Conservation (phyloP, 2,113 vertebrate species). For the Cranoglanis bouderius region DNA sequence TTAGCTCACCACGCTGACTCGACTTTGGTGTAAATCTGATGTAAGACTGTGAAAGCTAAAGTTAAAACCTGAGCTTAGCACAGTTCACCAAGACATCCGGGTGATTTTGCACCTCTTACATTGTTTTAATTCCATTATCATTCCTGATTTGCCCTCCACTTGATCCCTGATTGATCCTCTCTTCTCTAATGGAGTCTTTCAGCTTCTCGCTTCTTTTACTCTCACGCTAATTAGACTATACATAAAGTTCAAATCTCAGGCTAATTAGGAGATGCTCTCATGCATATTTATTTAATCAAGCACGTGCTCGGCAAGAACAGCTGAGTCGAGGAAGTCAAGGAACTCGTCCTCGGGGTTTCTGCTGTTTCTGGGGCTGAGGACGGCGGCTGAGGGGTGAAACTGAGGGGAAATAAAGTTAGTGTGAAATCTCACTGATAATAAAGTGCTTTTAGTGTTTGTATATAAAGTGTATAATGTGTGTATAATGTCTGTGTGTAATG, state of each 20-base stretch:
- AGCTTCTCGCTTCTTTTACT: constrained; percentile 23
- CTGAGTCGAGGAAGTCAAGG: not conserved
- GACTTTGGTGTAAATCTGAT: not conserved
- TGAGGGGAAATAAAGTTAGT: not conserved
- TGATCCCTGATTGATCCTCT: constrained; percentile 32
- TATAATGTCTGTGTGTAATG: not conserved
- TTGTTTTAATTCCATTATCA: constrained; percentile 11
- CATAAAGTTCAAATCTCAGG: constrained; percentile 48
- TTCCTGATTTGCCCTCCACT: constrained; percentile 7
- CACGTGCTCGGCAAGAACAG: not conserved
- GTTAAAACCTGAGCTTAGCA: not conserved
- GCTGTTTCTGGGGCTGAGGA: not conserved
- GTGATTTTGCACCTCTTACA: not conserved
- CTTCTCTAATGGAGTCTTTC: constrained; percentile 29
- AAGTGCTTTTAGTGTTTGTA: not conserved
- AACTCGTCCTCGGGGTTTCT: not conserved
- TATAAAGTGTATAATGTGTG: not conserved
- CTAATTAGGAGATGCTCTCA: constrained; percentile 47
- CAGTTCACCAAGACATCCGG: not conserved
- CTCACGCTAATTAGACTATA: constrained; percentile 43
- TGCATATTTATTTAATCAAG: constrained; percentile 51
- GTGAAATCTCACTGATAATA: not conserved
- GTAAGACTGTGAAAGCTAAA: not conserved
- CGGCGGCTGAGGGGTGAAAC: not conserved
- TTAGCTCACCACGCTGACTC: not conserved